Evolutionary conservation across 1,140 invertebrate genomes (phyloP).

Genomic region (Sycophaga agraensis): DNA sequence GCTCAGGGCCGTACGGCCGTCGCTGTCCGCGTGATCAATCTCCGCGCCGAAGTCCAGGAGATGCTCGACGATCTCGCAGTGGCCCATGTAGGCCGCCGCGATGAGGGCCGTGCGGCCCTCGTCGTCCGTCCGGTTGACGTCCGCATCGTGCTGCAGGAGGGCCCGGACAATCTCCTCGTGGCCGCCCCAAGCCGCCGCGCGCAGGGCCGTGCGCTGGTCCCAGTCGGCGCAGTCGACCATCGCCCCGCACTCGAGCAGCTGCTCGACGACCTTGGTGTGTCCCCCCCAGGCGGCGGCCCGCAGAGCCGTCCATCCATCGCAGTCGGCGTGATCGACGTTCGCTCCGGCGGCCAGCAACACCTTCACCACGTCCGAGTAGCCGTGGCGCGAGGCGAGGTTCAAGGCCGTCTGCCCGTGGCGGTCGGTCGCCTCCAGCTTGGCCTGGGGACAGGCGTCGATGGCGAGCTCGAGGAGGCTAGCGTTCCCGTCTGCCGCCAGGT

Average conservation of each 20-base stretch:
- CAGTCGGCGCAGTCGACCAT: conserved; percentile 78
- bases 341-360: conserved; percentile 75
- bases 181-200: conserved; percentile 86
- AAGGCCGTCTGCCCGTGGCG: conserved; percentile 79
- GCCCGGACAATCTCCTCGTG: conserved; percentile 76
- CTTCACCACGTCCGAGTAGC: conserved; percentile 73
- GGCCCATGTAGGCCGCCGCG: conserved; percentile 86
- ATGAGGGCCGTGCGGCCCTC: conserved; percentile 89
- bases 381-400: conserved; percentile 81
- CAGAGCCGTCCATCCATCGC: conserved; percentile 87
- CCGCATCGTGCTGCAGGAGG: conserved; percentile 70
- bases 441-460: conserved; percentile 61
- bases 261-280: conserved; percentile 85
- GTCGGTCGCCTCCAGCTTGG: conserved; percentile 67
- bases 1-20: conserved; percentile 88
- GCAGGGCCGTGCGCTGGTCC: conserved; percentile 70
- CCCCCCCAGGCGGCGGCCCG: conserved; percentile 89
- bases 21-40: conserved; percentile 85
- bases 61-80: conserved; percentile 87
- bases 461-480: conserved; percentile 66
- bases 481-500: conserved; percentile 74
- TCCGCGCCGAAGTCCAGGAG: conserved; percentile 82
- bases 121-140: conserved; percentile 80
- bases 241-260: conserved; percentile 78
- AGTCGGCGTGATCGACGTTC: conserved; percentile 78